These are phyloP conservation scores for Silurus meridionalis DNA, from an alignment of 2,113 vertebrate species.

Conservation along the genomic window DNA sequence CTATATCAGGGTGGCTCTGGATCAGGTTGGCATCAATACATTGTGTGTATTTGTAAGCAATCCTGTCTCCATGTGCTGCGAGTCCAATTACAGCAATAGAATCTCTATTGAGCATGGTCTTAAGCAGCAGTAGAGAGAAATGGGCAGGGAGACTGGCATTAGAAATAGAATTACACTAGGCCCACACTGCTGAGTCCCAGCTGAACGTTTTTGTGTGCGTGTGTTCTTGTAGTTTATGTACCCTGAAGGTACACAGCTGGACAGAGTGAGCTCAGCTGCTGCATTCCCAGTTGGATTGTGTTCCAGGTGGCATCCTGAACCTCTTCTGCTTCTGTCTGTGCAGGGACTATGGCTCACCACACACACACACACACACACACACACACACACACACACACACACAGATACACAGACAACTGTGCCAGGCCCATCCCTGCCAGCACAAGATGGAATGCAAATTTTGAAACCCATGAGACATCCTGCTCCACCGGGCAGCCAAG, in stretches of 20 bases:
- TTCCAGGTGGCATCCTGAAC: slow-evolving; percentile 66
- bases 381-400: slow-evolving; percentile 15
- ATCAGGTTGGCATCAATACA: slow-evolving; percentile 46
- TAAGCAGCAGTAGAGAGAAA: slow-evolving; percentile 53
- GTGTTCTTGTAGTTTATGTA: slow-evolving; percentile 51
- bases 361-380: slow-evolving; percentile 27
- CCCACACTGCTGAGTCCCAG: slow-evolving; percentile 50
- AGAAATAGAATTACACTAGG: slow-evolving; percentile 43
- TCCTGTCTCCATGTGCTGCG: slow-evolving; percentile 50
- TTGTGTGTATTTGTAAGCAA: slow-evolving; percentile 55
- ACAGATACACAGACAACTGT: slow-evolving; percentile 44
- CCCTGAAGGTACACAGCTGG: slow-evolving; percentile 74
- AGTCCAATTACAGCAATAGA: slow-evolving; percentile 57
- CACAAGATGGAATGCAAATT: slow-evolving; percentile 27
- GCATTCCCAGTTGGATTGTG: slow-evolving; percentile 61
- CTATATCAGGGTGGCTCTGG: background rate
- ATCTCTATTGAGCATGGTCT: slow-evolving; percentile 56
- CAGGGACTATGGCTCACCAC: slow-evolving; percentile 35
- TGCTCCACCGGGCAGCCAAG: slow-evolving; percentile 31
- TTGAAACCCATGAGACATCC: slow-evolving; percentile 34
- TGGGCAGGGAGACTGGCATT: slow-evolving; percentile 38
- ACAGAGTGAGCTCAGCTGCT: slow-evolving; percentile 72
- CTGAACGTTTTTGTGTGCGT: slow-evolving; percentile 41
- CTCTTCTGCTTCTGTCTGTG: slow-evolving; percentile 44
- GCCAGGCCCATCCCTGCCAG: slow-evolving; percentile 40